Base-by-base conservation (phyloP, 2,113 vertebrate species). In the Prietella phreatophila region DNA sequence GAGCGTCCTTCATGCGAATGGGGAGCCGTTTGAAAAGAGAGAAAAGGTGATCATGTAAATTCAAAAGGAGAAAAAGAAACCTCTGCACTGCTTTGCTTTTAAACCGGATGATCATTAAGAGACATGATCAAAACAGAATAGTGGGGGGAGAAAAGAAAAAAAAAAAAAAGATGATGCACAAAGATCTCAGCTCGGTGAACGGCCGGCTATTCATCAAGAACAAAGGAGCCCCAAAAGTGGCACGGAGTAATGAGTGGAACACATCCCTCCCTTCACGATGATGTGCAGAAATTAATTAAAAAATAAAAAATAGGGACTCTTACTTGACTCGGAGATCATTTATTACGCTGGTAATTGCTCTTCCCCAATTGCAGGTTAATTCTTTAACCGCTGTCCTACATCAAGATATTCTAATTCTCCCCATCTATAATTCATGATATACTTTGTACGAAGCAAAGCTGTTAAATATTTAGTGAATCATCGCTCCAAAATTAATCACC, bases 381-480 rank as follows among this genome's bases (percentile, higher is more conserved):
- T 95, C 95, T 95, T 96, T 95, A 95, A 95, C 95, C 94, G 94
- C 91, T 93, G 93, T 94, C 93, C 94, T 96, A 95, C 95, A 94
- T 95, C 93, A 94, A 93, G 94, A 95, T 95, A 93, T 88, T 92
- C 94, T 95, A 93, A 93, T 96, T 93, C 92, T 91, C 89, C 90
- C 90, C 92, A 96, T 96, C 92, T 95, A 96, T 96, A 94, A 95
- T 96, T 96, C 94, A 96, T 95, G 93, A 94, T 95, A 95, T 95
- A 95, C 94, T 96, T 95, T 96, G 94, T 93, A 95, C 94, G 93
- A 96, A 95, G 94, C 94, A 95, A 95, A 96, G 94, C 95, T 96
- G 94, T 96, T 96, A 95, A 96, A 96, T 96, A 96, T 96, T 95
- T 95, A 96, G 95, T 94, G 94, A 95, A 93, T 96, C 94, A 96